Evolutionary conservation across 1,140 invertebrate species (phyloP).

Genomic region (Drosophila pseudoobscura): DNA sequence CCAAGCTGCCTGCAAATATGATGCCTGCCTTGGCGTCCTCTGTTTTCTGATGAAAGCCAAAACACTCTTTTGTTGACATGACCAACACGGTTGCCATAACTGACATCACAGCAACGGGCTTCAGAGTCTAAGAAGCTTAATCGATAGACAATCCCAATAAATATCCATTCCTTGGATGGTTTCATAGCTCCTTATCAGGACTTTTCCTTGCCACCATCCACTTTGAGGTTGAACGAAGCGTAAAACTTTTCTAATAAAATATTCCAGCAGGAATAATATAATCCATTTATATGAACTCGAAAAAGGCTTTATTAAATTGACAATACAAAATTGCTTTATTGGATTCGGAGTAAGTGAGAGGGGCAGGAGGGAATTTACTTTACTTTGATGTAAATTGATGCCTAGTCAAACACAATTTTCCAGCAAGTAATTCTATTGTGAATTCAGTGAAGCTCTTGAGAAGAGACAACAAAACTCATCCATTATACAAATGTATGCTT

Average conservation of each 20-base stretch:
- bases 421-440: background rate
- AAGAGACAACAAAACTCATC: background rate
- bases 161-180: conserved; percentile 28
- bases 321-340: conserved; percentile 71
- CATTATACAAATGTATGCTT: conserved; percentile 31
- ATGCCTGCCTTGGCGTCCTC: conserved; percentile 22
- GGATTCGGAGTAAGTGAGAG: conserved; percentile 21
- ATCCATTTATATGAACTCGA: conserved; percentile 65
- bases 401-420: conserved; percentile 36
- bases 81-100: conserved; percentile 44
- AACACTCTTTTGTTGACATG: conserved; percentile 42
- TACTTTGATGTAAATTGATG: conserved; percentile 45
- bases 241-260: conserved; percentile 68
- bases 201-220: conserved; percentile 7
- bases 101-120: conserved; percentile 6
- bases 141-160: conserved; percentile 16
- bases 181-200: conserved; percentile 3
- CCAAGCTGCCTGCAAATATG: conserved; percentile 57
- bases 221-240: conserved; percentile 13
- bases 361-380: conserved; percentile 32
- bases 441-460: conserved; percentile 1
- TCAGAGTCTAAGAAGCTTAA: too few relatives aligned
- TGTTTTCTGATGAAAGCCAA: conserved; percentile 24
- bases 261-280: conserved; percentile 49
- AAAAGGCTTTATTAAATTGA: conserved; percentile 74